A percentile compares a stretch with the other conserved stretches of the same genome.
These are phyloP conservation scores for Habroteleia sp. DNA, from an alignment of 2,888 invertebrate species.

Conservation along the genomic window DNA sequence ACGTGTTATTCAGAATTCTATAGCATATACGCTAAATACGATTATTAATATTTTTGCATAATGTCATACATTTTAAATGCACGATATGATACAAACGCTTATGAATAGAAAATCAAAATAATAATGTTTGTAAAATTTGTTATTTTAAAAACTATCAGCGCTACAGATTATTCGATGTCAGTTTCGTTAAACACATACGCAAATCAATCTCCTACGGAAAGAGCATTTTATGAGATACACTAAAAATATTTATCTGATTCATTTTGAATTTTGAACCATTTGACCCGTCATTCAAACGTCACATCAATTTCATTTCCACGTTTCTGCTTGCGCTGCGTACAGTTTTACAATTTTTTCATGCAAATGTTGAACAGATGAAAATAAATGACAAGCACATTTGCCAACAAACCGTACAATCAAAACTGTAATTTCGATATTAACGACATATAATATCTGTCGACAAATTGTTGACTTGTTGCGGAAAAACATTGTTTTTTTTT, in stretches of 20 bases:
- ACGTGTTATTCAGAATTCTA: no score
- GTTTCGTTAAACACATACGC: constrained; percentile 1
- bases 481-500: no score
- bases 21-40: no score
- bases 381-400: constrained; percentile 15
- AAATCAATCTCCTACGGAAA: constrained; percentile 26
- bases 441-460: no score
- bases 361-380: constrained; percentile 5
- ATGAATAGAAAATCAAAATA: no score
- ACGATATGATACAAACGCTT: no score
- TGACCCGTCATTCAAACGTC: constrained; percentile 34
- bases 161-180: constrained; percentile 10
- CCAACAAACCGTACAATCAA: neutral
- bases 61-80: no score
- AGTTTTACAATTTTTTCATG: constrained; percentile 15
- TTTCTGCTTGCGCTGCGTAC: neutral
- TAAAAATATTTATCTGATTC: constrained; percentile 47
- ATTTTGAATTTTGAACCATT: constrained; percentile 32
- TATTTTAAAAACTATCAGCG: constrained; percentile 2
- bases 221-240: constrained; percentile 25
- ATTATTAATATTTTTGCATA: no score
- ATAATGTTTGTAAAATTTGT: no score
- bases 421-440: neutral
- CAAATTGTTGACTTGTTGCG: neutral
- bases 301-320: constrained; percentile 27